Evolutionary conservation across 2,888 invertebrate genomes (phyloP), one percentile per base, ranked within the genome.

Genomic region (Apamea sordens): DNA sequence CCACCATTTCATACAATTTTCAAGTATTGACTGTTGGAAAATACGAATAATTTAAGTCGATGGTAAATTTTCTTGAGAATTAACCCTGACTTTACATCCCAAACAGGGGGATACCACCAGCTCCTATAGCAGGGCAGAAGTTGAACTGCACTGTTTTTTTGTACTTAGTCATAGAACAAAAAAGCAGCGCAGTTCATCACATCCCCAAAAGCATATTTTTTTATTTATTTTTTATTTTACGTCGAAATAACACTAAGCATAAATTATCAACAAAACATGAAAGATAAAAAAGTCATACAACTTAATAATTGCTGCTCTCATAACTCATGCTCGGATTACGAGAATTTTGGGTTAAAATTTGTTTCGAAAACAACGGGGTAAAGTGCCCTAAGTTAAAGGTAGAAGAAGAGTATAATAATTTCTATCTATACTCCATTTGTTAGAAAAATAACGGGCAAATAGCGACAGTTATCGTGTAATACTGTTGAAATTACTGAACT

Each of bases 281-380:
- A 79, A 87, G 75, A 81, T 78, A 85, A 74, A 87, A 86, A 85
- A 47, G 79, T 47, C 75, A 78, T 78, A 72, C 64, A 82, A 88
- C 79, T 80, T 83, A 83, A 79, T 88, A 78, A 89, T 86, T 83
- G 84, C 53, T 69, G 61, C 73, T 86, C 76, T 80, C 76, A 80
- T 89, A 86, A 88, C 79, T 88, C 82, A 83, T 61, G 82, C 71
- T 82, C 69, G 68, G 82, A 87, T 85, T 89, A 89, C 78, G 69
- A 77, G 83, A 86, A 82, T 88, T 87, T 86, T 70, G 78, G 79
- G 80, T 86, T 86, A 73, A 86, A 84, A 82, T 86, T 85, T 87
- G 76, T 87, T 87, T 87, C 56, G 73, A 80, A 86, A 79, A 81
- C 76, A 81, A 71, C 63, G 5, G 28, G 18, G 13, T 63, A 15